phyloP scores from a whole-genome alignment of 2,113 vertebrate genomes.

The Notarius quadriscutis region DNA sequence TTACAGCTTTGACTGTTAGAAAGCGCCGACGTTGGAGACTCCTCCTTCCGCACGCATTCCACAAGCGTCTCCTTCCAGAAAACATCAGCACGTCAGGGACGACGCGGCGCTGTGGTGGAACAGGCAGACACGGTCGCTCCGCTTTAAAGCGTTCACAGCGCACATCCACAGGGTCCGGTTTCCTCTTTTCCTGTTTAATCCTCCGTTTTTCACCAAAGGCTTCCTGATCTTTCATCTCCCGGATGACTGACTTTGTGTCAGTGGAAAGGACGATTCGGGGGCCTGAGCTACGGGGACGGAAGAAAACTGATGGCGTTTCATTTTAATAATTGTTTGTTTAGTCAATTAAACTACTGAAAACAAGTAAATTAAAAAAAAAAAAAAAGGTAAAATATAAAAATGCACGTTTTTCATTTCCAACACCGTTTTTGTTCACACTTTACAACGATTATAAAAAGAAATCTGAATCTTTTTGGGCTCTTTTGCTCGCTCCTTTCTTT shows the following conservation, averaged over 20 bases:
- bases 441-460: too few relatives aligned
- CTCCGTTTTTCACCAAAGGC: constrained; percentile 39
- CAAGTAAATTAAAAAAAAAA: too few relatives aligned
- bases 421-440: too few relatives aligned
- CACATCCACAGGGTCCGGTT: neutral
- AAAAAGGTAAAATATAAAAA: neutral
- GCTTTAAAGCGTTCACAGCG: neutral
- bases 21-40: neutral
- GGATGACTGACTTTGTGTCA: constrained; percentile 25
- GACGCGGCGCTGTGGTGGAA: too few relatives aligned
- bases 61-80: neutral
- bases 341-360: neutral
- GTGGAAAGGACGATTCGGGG: neutral
- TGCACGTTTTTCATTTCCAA: too few relatives aligned
- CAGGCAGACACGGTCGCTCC: neutral
- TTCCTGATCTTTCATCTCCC: constrained; percentile 50
- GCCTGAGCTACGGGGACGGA: too few relatives aligned
- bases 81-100: neutral
- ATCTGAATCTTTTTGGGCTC: too few relatives aligned
- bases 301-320: neutral
- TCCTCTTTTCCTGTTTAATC: constrained; percentile 33
- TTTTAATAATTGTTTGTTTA: neutral
- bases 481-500: too few relatives aligned
- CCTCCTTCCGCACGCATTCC: neutral
- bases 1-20: too few relatives aligned